Evolutionary conservation across 2,888 invertebrate genomes (phyloP), one percentile per base, ranked within the genome.

Genomic region (Synanthedon myopaeformis): DNA sequence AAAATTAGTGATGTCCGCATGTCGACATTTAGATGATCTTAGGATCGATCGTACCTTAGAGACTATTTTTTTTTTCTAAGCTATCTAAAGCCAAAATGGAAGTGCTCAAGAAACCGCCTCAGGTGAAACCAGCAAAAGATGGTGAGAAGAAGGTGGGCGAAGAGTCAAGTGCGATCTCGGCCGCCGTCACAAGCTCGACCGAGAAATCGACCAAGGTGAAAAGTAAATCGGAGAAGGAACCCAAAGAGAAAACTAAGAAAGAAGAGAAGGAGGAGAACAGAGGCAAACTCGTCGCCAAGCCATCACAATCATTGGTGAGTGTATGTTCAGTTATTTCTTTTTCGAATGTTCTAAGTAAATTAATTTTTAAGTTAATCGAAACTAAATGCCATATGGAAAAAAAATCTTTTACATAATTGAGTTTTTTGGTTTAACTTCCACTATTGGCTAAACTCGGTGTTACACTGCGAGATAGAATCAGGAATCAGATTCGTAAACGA

Each of bases 11-110:
- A n/a, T n/a, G n/a, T n/a, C n/a, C n/a, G n/a, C n/a, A n/a, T n/a
- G n/a, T n/a, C n/a, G n/a, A n/a, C n/a, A n/a, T n/a, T n/a, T n/a
- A n/a, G n/a, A n/a, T n/a, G n/a, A n/a, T n/a, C 17, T 17, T 42
- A 10, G n/a, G n/a, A n/a, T n/a, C 8, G 19, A 49, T 53, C 12
- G 6, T 49, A 10, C 23, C 23, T 23, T 23, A 5, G 0, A 23
- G 23, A 3, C 23, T 23, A 42, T 42, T 6, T 3, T 42, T 42
- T 45, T 52, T 35, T 35, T 10, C 10, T 41, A 55, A 82, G 81
- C 80, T 88, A 74, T 76, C 85, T 1, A 89, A 89, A 74, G 90
- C 89, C 4, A 91, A 90, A 74, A 79, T 89, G 4, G 91, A 91
- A 69, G 90, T 89, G 3, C 73, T 90, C 0, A 90, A 83, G 61